A percentile compares a stretch with the other conserved stretches of the same genome.
These are phyloP conservation scores for Hippoglossus stenolepis DNA, from an alignment of 2,113 vertebrate genomes.

Conservation along the genomic window DNA sequence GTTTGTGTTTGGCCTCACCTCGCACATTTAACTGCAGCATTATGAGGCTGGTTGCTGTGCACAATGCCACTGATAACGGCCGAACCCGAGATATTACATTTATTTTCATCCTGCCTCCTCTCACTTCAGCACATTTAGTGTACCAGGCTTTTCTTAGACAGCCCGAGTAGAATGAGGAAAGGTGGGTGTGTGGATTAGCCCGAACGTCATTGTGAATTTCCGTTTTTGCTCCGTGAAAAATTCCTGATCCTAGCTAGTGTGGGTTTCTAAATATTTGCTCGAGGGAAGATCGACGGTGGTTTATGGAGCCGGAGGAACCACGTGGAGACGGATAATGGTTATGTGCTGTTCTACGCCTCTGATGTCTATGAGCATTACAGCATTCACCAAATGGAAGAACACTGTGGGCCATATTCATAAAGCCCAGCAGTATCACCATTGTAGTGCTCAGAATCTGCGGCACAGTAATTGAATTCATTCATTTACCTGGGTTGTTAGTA, in stretches of 20 bases:
- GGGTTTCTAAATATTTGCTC: slow-evolving; percentile 57
- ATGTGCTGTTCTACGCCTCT: slow-evolving; percentile 34
- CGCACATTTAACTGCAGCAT: slow-evolving; percentile 48
- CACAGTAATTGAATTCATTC: slow-evolving; percentile 63
- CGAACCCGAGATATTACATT: slow-evolving; percentile 37
- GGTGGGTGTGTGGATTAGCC: slow-evolving; percentile 77
- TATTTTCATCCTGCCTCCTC: slow-evolving; percentile 51
- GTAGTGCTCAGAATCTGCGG: slow-evolving; percentile 10
- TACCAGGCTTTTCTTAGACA: slow-evolving; percentile 67
- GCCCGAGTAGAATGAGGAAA: slow-evolving; percentile 53
- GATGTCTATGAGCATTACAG: slow-evolving; percentile 59
- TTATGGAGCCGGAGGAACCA: slow-evolving; percentile 40
- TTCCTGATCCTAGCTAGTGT: slow-evolving; percentile 48
- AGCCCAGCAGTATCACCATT: slow-evolving; percentile 47
- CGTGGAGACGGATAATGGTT: slow-evolving; percentile 43
- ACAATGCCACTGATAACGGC: slow-evolving; percentile 45
- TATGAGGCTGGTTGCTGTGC: slow-evolving; percentile 39
- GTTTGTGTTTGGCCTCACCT: slow-evolving; percentile 26
- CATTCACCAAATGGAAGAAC: slow-evolving; percentile 53
- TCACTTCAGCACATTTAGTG: slow-evolving; percentile 66
- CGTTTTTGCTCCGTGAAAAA: slow-evolving; percentile 57
- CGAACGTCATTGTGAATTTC: slow-evolving; percentile 68
- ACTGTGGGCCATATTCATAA: slow-evolving; percentile 46
- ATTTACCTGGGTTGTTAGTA: slow-evolving; percentile 60
- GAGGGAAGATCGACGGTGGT: slow-evolving; percentile 31